Percentiles rank a stretch among this genome's conserved stretches.
Evolutionary conservation across 2,888 invertebrate species (phyloP).

Genomic region (Acanthococcus lagerstroemiae): DNA sequence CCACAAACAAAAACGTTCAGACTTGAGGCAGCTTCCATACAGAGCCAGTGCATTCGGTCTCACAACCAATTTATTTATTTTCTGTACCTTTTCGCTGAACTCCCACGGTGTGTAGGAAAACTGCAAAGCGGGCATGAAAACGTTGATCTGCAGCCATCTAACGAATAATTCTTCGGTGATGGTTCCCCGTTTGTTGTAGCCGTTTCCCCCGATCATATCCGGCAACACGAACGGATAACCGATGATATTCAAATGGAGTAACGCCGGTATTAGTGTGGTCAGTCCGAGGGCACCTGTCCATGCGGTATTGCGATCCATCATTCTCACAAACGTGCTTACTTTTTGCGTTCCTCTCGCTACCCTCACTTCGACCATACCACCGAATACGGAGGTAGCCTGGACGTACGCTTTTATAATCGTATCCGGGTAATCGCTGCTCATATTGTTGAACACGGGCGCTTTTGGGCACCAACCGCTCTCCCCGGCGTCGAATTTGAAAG

Average conservation of each 20-base stretch:
- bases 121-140: constrained; percentile 68
- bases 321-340: constrained; percentile 59
- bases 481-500: constrained; percentile 74
- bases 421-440: constrained; percentile 18
- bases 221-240: constrained; percentile 65
- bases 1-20: not conserved
- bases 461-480: constrained; percentile 43
- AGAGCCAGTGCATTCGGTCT: too few relatives aligned
- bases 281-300: constrained; percentile 63
- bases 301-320: constrained; percentile 60
- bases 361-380: constrained; percentile 58
- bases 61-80: too few relatives aligned
- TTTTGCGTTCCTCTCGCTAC: constrained; percentile 60
- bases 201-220: constrained; percentile 67
- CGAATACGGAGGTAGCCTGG: constrained; percentile 48
- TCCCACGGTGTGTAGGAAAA: constrained; percentile 74
- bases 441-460: constrained; percentile 5
- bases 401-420: constrained; percentile 44
- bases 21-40: too few relatives aligned
- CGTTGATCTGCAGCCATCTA: constrained; percentile 67
- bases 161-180: constrained; percentile 58
- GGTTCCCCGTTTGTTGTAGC: constrained; percentile 48
- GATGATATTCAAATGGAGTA: constrained; percentile 52
- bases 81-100: constrained; percentile 52
- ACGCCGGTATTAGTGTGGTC: constrained; percentile 58